Base-by-base conservation (phyloP, 2,113 vertebrate species). In the Xerus inauris region DNA sequence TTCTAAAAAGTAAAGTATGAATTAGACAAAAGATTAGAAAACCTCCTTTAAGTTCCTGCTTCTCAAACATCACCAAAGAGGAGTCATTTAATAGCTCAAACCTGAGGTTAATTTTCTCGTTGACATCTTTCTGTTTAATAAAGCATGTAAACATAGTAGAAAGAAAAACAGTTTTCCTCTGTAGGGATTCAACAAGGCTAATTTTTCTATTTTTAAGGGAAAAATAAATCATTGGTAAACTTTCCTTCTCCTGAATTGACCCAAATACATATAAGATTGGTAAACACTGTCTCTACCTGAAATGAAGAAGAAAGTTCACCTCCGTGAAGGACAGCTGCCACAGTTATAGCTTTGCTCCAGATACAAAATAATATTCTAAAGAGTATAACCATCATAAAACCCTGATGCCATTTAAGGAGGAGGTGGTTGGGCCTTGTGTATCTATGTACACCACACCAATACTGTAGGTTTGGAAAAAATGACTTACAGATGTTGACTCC, bases 41-140 rank as follows among this genome's bases (percentile, higher is more conserved):
- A 6, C 17, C 2, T 75, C 35, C 42, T 83, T 57, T 30, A 38
- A 59, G 54, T 22, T 1, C 40, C n/a, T 40, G 20, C 14, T 94
- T 67, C 69, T 80, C 73, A 90, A 67, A 76, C 51, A 71, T 87
- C 47, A 20, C 22, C 54, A 80, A 89, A 96, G 64, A 59, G 35
- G 13, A 79, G 45, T 4, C 32, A 28, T 57, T 57, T 49, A 62
- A 28, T 24, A 4, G 8, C 72, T 93, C 38, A 86, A 87, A 89
- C 65, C 16, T 35, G 6, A 3, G 14, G 11, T 59, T 54, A 45
- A 85, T 91, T 81, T 91, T 90, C 47, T 96, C 86, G 79, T 8
- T 75, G n/a, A 13, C 35, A 79, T 38, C 80, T 45, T 91, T 93
- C 57, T 97, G 7, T 76, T 93, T 91, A 71, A 89, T 65, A 84